Base-by-base conservation (phyloP, 2,888 invertebrate genomes). In the Dasysyrphus tricinctus region DNA sequence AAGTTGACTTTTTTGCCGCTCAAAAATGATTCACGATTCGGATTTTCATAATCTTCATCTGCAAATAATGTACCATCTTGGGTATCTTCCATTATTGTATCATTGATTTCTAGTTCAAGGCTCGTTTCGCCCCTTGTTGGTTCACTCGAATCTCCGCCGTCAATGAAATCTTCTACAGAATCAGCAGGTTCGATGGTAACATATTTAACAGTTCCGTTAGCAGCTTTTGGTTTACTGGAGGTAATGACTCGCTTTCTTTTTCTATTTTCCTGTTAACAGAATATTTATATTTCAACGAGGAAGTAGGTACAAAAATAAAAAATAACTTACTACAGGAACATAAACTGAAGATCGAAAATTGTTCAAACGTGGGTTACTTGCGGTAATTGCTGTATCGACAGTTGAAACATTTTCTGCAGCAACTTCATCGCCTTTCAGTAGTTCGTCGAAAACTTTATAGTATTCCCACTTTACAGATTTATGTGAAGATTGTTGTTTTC, bases 381-480 rank as follows among this genome's bases (percentile, higher is more conserved):
- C 9, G 0, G 44, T 7, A 32, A 65, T 47, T n/a, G 61, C 32
- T 16, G 51, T 7, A 12, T 42, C 32, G n/a, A 16, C 51, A 19
- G 34, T n/a, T 29, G 49, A 11, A 16, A 19, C 8, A 32, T 63
- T 34, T 24, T 59, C 14, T 11, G 57, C 61, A 37, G 56, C 80
- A n/a, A 24, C 14, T 24, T 85, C 84, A 32, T 80, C 84, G 9
- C 76, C 76, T 3, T 77, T 72, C 5, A 80, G 5, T 1, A 85
- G 14, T 8, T 84, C 76, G 7, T 85, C 80, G 24, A 85, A 85
- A 11, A 80, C 77, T 69, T 80, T 85, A 24, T 39, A 85, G 54
- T 85, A 85, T 9, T 85, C 84, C 84, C 84, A 85, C 29, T 80
- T 85, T 5, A 85, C 74, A 54, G 77, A 75, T 59, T 85, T 85